Conservation (phyloP, 2,797 vertebrate genomes). For the Leptoclinus maculatus region DNA sequence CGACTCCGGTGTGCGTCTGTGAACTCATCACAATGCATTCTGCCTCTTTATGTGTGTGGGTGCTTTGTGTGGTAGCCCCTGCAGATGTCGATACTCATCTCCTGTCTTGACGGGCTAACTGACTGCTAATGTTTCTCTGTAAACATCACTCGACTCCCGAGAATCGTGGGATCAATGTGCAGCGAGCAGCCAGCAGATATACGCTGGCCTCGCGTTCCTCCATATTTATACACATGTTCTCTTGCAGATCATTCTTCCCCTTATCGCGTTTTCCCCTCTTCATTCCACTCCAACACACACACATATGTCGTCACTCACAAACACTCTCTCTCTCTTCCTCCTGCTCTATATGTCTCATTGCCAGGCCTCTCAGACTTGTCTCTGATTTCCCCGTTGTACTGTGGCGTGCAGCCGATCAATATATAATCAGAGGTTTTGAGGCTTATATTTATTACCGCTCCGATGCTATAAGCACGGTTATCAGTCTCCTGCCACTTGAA, state of each 20-base stretch:
- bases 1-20: background rate
- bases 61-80: conserved; percentile 28
- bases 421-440: conserved; percentile 77
- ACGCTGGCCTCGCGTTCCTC: conserved; percentile 57
- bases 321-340: conserved; percentile 27
- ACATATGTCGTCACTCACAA: conserved; percentile 26
- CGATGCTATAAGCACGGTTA: conserved; percentile 49
- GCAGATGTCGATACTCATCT: conserved; percentile 78
- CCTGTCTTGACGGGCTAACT: conserved; percentile 60
- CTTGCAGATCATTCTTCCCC: conserved; percentile 48
- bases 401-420: conserved; percentile 68
- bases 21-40: conserved; percentile 36
- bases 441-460: conserved; percentile 70
- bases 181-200: conserved; percentile 36
- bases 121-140: conserved; percentile 78
- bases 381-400: conserved; percentile 85
- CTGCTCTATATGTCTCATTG: conserved; percentile 35
- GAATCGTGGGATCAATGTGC: conserved; percentile 69
- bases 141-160: conserved; percentile 69
- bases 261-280: conserved; percentile 49
- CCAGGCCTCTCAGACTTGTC: conserved; percentile 43
- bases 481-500: conserved; percentile 58
- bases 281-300: conserved; percentile 48
- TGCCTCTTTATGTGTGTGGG: background rate
- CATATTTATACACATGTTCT: conserved; percentile 73